Conservation (phyloP, 2,888 invertebrate genomes). For the Lithophane ornitopus region DNA sequence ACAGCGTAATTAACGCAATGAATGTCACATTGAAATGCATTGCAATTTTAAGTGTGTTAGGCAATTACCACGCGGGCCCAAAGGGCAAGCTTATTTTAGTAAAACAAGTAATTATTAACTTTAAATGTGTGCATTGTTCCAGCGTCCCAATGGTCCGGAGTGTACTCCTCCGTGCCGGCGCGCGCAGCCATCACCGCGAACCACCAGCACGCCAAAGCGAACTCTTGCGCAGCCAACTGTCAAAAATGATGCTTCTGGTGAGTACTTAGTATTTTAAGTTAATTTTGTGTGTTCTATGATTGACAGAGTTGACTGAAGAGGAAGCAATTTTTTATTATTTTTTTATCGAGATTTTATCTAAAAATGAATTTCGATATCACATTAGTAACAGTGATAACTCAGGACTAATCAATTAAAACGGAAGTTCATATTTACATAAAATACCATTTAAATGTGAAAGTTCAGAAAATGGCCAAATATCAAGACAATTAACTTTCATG, state of each 20-base stretch:
- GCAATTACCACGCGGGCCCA: not conserved
- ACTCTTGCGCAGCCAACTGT: constrained; percentile 69
- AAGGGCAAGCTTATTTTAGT: no score
- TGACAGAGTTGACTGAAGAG: constrained; percentile 9
- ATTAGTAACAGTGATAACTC: not conserved
- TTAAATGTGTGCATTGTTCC: constrained; percentile 58
- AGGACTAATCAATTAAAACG: not conserved
- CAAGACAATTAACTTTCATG: constrained; percentile 22
- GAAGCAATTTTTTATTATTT: no score
- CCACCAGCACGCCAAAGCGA: constrained; percentile 79
- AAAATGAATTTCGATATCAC: not conserved
- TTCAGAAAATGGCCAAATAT: not conserved
- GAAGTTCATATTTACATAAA: not conserved
- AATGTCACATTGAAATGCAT: not conserved
- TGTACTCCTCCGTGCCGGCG: constrained; percentile 86
- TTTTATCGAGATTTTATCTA: not conserved
- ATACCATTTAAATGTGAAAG: not conserved
- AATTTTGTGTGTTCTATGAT: not conserved
- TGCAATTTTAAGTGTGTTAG: not conserved
- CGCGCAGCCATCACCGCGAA: constrained; percentile 79
- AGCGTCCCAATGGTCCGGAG: constrained; percentile 84
- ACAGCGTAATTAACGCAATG: not conserved
- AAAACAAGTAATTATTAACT: no score
- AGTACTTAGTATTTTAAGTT: constrained; percentile 65
- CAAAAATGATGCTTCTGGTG: constrained; percentile 78